A percentile compares a stretch with the other conserved stretches of the same genome.
These are phyloP conservation scores for Drosophila meridiana DNA, from an alignment of 2,888 invertebrate species.

Conservation along the genomic window DNA sequence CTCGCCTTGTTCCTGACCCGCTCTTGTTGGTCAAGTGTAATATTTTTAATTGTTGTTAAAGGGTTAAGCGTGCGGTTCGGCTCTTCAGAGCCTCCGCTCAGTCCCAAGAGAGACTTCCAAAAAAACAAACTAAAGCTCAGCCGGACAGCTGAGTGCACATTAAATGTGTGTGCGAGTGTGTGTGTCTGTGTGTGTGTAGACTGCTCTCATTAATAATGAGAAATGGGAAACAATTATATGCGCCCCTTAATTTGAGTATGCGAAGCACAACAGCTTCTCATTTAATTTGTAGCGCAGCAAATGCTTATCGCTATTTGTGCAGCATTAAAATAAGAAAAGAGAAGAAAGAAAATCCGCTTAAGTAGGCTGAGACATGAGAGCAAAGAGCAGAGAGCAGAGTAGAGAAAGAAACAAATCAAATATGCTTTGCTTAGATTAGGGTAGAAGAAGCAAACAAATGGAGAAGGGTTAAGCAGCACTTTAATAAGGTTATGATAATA, in stretches of 20 bases:
- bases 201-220: constrained; percentile 56
- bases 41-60: constrained; percentile 79
- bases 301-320: constrained; percentile 53
- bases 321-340: constrained; percentile 41
- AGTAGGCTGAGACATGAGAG: neutral
- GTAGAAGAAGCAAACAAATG: neutral
- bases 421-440: neutral
- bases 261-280: constrained; percentile 2
- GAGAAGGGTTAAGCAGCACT: neutral
- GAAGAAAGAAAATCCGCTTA: constrained; percentile 1
- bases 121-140: constrained; percentile 19
- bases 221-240: constrained; percentile 58
- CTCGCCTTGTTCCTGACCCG: neutral
- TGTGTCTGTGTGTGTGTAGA: constrained; percentile 12
- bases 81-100: neutral
- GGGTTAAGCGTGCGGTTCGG: constrained; percentile 65
- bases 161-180: constrained; percentile 16
- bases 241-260: constrained; percentile 40
- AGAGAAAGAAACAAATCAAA: neutral
- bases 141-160: constrained; percentile 30
- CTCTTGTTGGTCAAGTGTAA: constrained; percentile 57
- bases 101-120: constrained; percentile 18
- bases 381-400: neutral
- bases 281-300: constrained; percentile 31
- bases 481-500: neutral